These are phyloP conservation scores for Phenganax subtilis DNA, from an alignment of 92 coral and sea anemone species.

Conservation along the genomic window DNA sequence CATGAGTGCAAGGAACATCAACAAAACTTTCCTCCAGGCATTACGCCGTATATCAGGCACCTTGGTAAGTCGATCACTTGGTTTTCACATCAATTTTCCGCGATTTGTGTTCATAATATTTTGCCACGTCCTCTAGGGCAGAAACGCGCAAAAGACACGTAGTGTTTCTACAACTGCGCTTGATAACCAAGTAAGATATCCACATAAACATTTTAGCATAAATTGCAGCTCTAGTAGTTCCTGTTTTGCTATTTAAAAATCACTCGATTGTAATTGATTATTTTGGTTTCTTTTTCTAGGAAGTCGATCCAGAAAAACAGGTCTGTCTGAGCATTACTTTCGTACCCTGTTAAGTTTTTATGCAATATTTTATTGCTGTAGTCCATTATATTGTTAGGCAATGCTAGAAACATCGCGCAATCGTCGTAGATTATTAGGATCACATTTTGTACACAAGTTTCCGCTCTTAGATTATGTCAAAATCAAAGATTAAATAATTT, in stretches of 20 bases:
- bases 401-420: too few species aligned
- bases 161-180: conserved; percentile 7
- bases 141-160: neutral
- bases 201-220: neutral
- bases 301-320: conserved; percentile 10
- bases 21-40: neutral
- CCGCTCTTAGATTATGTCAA: too few species aligned
- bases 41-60: neutral
- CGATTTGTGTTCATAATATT: neutral
- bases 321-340: neutral
- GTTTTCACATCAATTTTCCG: neutral
- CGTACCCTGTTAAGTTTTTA: too few species aligned
- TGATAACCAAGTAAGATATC: conserved; percentile 6
- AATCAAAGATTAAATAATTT: too few species aligned
- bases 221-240: neutral
- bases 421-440: too few species aligned
- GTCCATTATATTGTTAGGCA: too few species aligned
- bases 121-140: conserved; percentile 15
- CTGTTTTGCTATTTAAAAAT: neutral
- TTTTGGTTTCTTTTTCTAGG: conserved; percentile 1
- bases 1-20: neutral
- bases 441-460: too few species aligned
- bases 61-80: neutral
- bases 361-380: too few species aligned
- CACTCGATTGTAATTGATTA: neutral